Conservation (phyloP, 1,140 invertebrate species). For the Araneus ventricosus region DNA sequence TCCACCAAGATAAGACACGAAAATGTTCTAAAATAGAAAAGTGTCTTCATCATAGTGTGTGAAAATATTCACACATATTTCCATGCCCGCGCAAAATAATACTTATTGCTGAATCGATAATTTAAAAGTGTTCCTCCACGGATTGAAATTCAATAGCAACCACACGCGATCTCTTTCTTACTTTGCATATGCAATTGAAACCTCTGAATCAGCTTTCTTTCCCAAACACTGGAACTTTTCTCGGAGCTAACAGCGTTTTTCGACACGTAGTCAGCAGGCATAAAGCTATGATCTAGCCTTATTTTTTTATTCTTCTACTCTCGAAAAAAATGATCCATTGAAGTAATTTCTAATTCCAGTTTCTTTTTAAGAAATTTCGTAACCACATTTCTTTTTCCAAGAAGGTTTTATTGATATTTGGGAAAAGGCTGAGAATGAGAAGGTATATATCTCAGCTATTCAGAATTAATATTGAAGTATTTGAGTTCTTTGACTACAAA, state of each 20-base stretch:
- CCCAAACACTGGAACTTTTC: not conserved
- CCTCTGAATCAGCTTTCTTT: not conserved
- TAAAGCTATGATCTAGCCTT: not conserved
- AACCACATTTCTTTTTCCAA: too few relatives aligned
- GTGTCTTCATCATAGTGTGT: not conserved
- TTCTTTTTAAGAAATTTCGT: not conserved
- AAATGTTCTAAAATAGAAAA: not conserved
- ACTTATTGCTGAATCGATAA: constrained; percentile 40
- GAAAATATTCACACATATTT: not conserved
- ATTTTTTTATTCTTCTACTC: not conserved
- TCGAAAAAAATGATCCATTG: not conserved
- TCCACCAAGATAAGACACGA: not conserved
- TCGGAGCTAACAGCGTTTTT: constrained; percentile 7
- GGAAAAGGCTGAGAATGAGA: too few relatives aligned
- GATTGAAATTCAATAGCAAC: constrained; percentile 29
- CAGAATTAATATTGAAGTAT: too few relatives aligned
- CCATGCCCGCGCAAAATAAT: not conserved
- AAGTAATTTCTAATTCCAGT: not conserved
- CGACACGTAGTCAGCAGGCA: not conserved
- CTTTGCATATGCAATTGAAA: constrained; percentile 36
- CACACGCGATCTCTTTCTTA: not conserved
- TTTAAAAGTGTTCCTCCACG: not conserved
- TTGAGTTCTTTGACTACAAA: too few relatives aligned
- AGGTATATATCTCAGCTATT: too few relatives aligned
- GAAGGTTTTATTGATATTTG: too few relatives aligned